Evolutionary conservation across 2,113 vertebrate genomes (phyloP), one percentile per base, ranked within the genome.

Genomic region (Spea multiplicata): DNA sequence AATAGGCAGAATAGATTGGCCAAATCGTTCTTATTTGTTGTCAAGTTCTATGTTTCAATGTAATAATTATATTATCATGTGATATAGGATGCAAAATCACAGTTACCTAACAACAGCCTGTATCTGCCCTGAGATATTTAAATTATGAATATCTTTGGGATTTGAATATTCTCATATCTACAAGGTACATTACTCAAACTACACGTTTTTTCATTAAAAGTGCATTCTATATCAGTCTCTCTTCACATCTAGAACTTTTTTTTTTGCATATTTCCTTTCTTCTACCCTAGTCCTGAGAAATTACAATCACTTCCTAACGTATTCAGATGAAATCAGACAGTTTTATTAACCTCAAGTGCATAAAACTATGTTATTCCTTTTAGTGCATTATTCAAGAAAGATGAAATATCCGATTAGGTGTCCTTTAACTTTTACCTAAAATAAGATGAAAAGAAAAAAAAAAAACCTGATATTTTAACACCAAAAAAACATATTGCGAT

Each of bases 291-390:
- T 76, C 65, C 49, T 55, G 44, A 59, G 45, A 76, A 76, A 69
- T 69, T 68, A 59, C 66, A 68, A 76, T 68, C 64, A 57, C 52
- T 53, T 30, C 66, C 52, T 59, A 55, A 47, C 66, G 69, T 76
- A 69, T 76, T 52, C 67, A 52, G 53, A 76, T 69, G 75, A 69
- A 66, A 69, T 61, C 66, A 76, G 66, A 76, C 75, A 76, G 75
- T 76, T 76, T 76, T 76, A 76, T 69, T 76, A 76, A 76, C 45
- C 66, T 70, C 75, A 5, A 76, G 53, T 76, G 75, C 59, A 76
- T 76, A 69, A 61, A 59, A 76, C 45, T 59, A 76, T 69, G 50
- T 67, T 76, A 69, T 76, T 76, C 66, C 53, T 76, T 75, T 69
- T 69, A 76, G 52, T 76, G 53, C 75, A 76, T 76, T 76, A 76